These are phyloP conservation scores for Acrobasis repandana DNA, from an alignment of 2,888 invertebrate genomes.

Conservation along the genomic window DNA sequence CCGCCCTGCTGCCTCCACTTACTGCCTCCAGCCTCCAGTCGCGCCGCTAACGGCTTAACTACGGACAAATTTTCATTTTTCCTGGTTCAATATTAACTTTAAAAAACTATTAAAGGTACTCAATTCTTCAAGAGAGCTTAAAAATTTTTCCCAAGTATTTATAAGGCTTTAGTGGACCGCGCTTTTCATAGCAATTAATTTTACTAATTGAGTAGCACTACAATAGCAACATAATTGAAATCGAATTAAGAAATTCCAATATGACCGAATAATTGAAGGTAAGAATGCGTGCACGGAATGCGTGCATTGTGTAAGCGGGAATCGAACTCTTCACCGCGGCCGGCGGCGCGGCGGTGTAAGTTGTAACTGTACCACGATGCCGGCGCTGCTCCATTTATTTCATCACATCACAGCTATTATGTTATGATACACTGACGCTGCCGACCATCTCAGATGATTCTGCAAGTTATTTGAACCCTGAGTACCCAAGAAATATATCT, in stretches of 20 bases:
- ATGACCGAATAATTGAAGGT: constrained; percentile 29
- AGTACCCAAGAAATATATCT: too few species aligned
- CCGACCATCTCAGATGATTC: constrained; percentile 46
- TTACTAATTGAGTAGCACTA: constrained; percentile 1
- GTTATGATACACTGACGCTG: constrained; percentile 24
- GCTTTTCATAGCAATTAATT: not conserved
- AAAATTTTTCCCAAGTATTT: not conserved
- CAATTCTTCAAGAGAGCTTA: not conserved
- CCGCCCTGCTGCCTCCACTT: constrained; percentile 14
- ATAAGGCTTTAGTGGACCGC: not conserved
- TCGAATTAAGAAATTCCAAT: constrained; percentile 42
- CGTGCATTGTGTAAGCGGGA: constrained; percentile 55
- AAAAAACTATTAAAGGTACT: not conserved
- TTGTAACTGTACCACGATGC: constrained; percentile 49
- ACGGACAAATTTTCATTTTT: constrained; percentile 6
- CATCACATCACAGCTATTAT: constrained; percentile 27
- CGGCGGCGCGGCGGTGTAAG: too few species aligned
- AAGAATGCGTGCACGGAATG: constrained; percentile 46
- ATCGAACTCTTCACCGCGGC: constrained; percentile 51
- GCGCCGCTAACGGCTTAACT: constrained; percentile 13
- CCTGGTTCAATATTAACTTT: constrained; percentile 4
- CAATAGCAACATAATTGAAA: constrained; percentile 21
- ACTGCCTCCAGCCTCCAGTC: not conserved
- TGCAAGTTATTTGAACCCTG: constrained; percentile 36
- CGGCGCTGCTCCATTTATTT: constrained; percentile 25